A percentile compares a stretch with the other conserved stretches of the same genome.
These are phyloP conservation scores for Hesperia comma DNA, from an alignment of 2,888 invertebrate species.

Conservation along the genomic window DNA sequence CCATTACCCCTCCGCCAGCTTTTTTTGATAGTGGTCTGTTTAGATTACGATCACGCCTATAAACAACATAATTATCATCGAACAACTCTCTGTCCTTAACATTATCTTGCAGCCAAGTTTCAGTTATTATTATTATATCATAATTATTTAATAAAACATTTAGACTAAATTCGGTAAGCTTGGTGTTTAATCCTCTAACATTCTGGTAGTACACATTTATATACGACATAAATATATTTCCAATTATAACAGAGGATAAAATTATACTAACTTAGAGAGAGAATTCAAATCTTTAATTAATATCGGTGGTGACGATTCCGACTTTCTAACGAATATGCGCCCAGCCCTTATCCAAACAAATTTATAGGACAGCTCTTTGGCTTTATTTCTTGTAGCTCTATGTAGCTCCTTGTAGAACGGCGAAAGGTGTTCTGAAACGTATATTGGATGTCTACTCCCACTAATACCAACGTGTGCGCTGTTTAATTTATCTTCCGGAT, in stretches of 20 bases:
- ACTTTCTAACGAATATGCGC: conserved; percentile 11
- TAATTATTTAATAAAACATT: conserved; percentile 14
- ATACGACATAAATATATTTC: background rate
- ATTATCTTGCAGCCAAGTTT: conserved; percentile 19
- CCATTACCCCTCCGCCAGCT: conserved; percentile 9
- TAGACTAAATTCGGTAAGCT: conserved; percentile 4
- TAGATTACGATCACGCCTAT: conserved; percentile 7
- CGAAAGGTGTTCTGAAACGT: conserved; percentile 12
- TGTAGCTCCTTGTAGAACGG: conserved; percentile 11
- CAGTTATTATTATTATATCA: conserved; percentile 23
- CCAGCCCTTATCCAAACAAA: conserved; percentile 20
- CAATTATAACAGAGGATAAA: too few species aligned
- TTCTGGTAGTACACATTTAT: conserved; percentile 18
- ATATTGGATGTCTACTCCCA: background rate
- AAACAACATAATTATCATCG: conserved; percentile 18
- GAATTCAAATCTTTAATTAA: conserved; percentile 15
- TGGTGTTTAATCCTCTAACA: conserved; percentile 9
- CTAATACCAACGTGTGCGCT: conserved; percentile 10
- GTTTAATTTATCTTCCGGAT: conserved; percentile 5
- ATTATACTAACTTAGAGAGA: background rate
- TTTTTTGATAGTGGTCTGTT: background rate
- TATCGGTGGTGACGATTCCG: conserved; percentile 5
- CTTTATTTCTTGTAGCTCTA: conserved; percentile 13
- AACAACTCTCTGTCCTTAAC: conserved; percentile 19
- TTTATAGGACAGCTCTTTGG: conserved; percentile 3